Conservation (phyloP, 2,888 invertebrate species). For the Diarsia brunnea region DNA sequence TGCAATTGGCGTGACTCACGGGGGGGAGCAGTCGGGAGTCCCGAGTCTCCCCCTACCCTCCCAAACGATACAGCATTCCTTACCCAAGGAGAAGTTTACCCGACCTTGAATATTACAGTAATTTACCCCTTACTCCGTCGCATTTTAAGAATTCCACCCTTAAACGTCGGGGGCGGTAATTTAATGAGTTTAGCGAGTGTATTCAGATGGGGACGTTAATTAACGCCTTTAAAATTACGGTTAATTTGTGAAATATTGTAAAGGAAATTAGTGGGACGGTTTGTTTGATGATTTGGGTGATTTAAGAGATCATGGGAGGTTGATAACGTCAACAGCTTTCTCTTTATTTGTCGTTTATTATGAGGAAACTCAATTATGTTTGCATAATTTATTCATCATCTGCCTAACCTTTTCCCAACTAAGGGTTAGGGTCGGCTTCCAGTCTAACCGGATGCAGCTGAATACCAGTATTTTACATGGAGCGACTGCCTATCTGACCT, state of each 20-base stretch:
- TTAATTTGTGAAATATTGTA: slow-evolving; percentile 69
- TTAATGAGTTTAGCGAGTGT: slow-evolving; percentile 74
- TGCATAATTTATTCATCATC: slow-evolving; percentile 10
- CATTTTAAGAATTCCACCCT: slow-evolving; percentile 76
- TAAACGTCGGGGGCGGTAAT: slow-evolving; percentile 74
- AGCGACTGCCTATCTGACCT: too few relatives aligned
- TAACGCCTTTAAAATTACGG: slow-evolving; percentile 71
- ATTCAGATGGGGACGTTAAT: slow-evolving; percentile 71
- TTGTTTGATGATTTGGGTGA: slow-evolving; percentile 39
- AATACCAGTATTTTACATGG: too few relatives aligned
- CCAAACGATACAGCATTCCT: slow-evolving; percentile 74
- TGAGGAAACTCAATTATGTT: slow-evolving; percentile 19
- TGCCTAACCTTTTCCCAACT: too few relatives aligned
- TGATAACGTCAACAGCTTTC: slow-evolving; percentile 25
- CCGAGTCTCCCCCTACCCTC: slow-evolving; percentile 45
- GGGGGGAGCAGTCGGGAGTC: slow-evolving; percentile 44
- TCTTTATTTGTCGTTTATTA: slow-evolving; percentile 1
- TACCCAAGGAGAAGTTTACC: slow-evolving; percentile 67
- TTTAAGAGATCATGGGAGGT: slow-evolving; percentile 22
- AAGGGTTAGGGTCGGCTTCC: too few relatives aligned
- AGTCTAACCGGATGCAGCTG: too few relatives aligned
- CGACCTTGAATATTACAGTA: slow-evolving; percentile 79
- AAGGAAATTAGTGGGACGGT: slow-evolving; percentile 54
- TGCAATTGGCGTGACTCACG: slow-evolving; percentile 74
- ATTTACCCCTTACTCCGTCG: slow-evolving; percentile 68